These are phyloP conservation scores for Umimayanthus chanpuru DNA, from an alignment of 92 coral and sea anemone genomes.

Conservation along the genomic window DNA sequence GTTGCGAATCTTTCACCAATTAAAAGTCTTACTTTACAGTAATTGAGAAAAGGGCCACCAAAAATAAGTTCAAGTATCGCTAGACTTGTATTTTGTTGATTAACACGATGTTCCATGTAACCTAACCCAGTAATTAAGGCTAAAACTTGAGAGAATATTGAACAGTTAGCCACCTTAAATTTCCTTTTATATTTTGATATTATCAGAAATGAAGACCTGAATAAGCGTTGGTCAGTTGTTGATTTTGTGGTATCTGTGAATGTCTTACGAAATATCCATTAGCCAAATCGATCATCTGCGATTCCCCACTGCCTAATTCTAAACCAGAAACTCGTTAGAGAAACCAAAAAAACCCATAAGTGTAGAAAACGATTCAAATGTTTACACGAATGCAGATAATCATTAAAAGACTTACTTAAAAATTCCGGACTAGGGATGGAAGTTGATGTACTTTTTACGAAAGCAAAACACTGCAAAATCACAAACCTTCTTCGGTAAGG, in stretches of 20 bases:
- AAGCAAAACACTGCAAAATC: conserved; percentile 19
- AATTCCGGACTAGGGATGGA: neutral
- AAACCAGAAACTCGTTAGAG: conserved; percentile 30
- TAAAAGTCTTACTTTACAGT: neutral
- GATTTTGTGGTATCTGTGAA: conserved; percentile 1
- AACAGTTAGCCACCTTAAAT: neutral
- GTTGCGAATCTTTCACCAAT: neutral
- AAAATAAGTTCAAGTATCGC: no score
- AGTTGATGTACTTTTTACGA: conserved; percentile 4
- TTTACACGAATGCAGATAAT: neutral
- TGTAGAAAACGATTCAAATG: conserved; percentile 5
- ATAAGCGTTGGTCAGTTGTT: neutral
- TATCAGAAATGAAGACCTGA: neutral
- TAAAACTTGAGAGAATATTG: neutral
- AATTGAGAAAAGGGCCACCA: neutral
- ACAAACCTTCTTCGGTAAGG: conserved; percentile 89
- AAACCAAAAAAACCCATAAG: conserved; percentile 36
- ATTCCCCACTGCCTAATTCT: neutral
- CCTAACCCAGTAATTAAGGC: neutral
- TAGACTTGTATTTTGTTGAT: neutral
- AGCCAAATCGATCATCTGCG: conserved; percentile 13
- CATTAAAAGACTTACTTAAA: neutral
- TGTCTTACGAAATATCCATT: conserved; percentile 1
- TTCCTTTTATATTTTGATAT: neutral
- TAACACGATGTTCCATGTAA: neutral